Percentiles rank a stretch among this genome's conserved stretches.
phyloP scores from a whole-genome alignment of 2,797 vertebrate genomes.

The Melanotaenia boesemani region DNA sequence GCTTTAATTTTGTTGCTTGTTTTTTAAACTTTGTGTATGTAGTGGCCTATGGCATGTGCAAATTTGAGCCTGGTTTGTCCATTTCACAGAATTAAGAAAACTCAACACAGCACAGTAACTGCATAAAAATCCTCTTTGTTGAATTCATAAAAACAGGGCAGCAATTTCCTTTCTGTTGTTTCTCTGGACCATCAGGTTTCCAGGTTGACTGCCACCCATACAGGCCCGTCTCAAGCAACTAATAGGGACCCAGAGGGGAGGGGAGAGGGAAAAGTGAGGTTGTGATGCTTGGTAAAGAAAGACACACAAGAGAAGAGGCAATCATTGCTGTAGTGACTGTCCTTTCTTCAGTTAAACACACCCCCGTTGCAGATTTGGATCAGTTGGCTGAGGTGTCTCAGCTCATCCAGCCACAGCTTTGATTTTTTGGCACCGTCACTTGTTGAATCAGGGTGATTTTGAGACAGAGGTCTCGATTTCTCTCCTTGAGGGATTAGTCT shows the following conservation, averaged over 20 bases:
- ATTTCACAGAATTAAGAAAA: too few relatives aligned
- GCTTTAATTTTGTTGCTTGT: constrained; percentile 68
- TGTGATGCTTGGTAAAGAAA: neutral
- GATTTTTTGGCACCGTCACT: constrained; percentile 18
- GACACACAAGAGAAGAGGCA: constrained; percentile 1
- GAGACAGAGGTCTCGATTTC: neutral
- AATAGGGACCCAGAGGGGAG: constrained; percentile 35
- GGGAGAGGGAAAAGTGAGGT: constrained; percentile 9
- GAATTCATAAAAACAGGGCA: neutral
- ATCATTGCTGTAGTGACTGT: constrained; percentile 18
- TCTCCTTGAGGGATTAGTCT: neutral
- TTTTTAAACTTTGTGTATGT: constrained; percentile 61
- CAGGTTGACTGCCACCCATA: constrained; percentile 62
- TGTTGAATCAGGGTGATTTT: constrained; percentile 28
- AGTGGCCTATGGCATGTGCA: neutral
- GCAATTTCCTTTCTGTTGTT: neutral
- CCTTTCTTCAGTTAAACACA: constrained; percentile 10
- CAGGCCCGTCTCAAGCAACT: constrained; percentile 65
- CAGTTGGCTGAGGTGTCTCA: constrained; percentile 3
- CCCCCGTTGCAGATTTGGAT: constrained; percentile 3
- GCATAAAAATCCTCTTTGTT: too few relatives aligned
- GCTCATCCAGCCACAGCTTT: neutral
- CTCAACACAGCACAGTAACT: too few relatives aligned
- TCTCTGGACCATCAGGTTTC: constrained; percentile 34
- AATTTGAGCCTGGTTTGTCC: too few relatives aligned